Evolutionary conservation across 2,797 vertebrate species (phyloP).

Genomic region (Sebastes flavidus): DNA sequence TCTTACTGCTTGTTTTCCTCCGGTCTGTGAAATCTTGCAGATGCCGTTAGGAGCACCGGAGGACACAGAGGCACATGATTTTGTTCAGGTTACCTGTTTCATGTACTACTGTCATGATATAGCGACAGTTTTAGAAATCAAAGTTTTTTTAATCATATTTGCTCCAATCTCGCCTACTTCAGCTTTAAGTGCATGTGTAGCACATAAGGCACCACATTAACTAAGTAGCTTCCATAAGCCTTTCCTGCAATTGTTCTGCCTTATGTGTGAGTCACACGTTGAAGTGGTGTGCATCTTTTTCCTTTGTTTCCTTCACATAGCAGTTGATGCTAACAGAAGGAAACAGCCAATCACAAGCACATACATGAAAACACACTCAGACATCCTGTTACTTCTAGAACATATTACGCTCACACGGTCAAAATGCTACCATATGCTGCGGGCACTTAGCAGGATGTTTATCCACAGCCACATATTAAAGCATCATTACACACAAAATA

Average conservation of each 20-base stretch:
- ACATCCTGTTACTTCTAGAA: background rate
- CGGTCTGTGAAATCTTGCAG: too few species aligned
- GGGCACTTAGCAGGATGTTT: background rate
- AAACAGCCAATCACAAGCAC: background rate
- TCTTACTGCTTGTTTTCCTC: too few species aligned
- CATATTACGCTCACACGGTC: background rate
- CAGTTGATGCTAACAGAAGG: background rate
- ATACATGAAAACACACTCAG: background rate
- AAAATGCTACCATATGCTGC: background rate
- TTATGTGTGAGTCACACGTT: constrained; percentile 19
- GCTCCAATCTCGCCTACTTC: too few species aligned
- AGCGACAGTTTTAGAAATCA: too few species aligned
- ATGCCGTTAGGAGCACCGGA: too few species aligned
- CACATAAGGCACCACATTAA: background rate
- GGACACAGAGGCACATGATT: too few species aligned
- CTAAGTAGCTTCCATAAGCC: constrained; percentile 1
- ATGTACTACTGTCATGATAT: too few species aligned
- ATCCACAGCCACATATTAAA: background rate
- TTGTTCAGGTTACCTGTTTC: too few species aligned
- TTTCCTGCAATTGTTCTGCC: constrained; percentile 4
- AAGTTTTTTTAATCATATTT: too few species aligned
- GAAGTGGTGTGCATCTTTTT: background rate
- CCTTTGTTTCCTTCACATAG: constrained; percentile 2
- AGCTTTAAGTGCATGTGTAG: background rate
- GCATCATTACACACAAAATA: background rate